A percentile compares a stretch with the other conserved stretches of the same genome.
phyloP scores from a whole-genome alignment of 2,797 vertebrate genomes.

The Pipistrellus kuhlii region DNA sequence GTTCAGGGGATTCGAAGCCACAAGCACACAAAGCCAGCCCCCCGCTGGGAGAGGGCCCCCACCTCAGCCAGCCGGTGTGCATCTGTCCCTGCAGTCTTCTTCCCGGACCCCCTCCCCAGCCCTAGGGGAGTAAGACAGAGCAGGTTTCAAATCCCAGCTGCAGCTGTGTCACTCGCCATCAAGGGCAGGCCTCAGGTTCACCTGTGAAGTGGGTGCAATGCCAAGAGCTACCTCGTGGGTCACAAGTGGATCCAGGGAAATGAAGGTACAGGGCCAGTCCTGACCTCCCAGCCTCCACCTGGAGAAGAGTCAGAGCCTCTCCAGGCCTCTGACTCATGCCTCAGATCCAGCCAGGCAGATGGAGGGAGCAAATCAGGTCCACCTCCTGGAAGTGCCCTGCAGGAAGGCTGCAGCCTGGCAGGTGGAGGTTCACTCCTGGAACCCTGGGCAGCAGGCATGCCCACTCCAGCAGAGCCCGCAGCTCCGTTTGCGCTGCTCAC shows the following conservation, averaged over 20 bases:
- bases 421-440: background rate
- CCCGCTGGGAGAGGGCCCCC: background rate
- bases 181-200: background rate
- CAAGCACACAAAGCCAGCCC: background rate
- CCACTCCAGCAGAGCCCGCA: rapidly evolving
- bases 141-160: background rate
- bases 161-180: too few relatives aligned
- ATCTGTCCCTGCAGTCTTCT: background rate
- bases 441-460: rapidly evolving
- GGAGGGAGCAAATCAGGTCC: background rate
- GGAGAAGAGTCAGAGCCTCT: background rate
- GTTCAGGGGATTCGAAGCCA: background rate
- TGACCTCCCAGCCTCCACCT: background rate
- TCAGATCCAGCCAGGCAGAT: background rate
- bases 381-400: background rate
- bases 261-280: too few relatives aligned
- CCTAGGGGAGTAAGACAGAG: background rate
- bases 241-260: background rate
- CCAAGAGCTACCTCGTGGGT: too few relatives aligned
- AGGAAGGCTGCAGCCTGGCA: background rate
- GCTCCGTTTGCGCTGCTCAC: rapidly evolving
- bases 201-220: background rate
- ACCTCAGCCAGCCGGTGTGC: rapidly evolving
- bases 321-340: background rate
- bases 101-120: too few relatives aligned